Evolutionary conservation across 53 echinoderm and acorn worm genomes (phyloP).

Genomic region (Astropecten irregularis): DNA sequence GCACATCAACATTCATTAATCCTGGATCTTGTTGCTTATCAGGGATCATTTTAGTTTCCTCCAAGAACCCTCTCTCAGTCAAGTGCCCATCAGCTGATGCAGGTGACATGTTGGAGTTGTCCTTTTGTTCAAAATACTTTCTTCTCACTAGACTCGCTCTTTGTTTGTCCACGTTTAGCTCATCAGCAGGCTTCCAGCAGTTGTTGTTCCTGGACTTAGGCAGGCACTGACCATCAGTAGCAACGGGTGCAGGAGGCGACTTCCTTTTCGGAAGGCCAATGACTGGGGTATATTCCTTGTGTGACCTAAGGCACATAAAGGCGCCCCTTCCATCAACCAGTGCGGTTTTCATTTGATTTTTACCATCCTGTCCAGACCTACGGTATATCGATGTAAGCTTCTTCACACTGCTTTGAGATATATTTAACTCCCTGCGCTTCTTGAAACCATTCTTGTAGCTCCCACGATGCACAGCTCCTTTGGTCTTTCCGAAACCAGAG

Average conservation of each 20-base stretch:
- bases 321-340: not conserved
- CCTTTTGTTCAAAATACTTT: too few species aligned
- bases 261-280: constrained; percentile 5
- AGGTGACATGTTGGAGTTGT: too few species aligned
- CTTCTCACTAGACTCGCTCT: too few species aligned
- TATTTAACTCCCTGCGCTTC: not conserved
- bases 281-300: constrained; percentile 9
- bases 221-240: too few species aligned
- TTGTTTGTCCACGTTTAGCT: too few species aligned
- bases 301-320: not conserved
- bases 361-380: not conserved
- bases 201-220: too few species aligned
- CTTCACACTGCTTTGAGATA: constrained; percentile 2
- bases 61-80: too few species aligned
- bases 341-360: not conserved
- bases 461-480: not conserved
- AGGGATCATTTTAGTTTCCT: too few species aligned
- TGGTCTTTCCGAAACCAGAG: not conserved
- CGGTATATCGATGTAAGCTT: not conserved
- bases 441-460: not conserved
- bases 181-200: too few species aligned
- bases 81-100: too few species aligned
- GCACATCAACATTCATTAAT: too few species aligned
- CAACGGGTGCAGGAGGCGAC: not conserved
- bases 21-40: too few species aligned